Conservation (phyloP, 1,140 invertebrate species). For the Aporrectodea caliginosa region DNA sequence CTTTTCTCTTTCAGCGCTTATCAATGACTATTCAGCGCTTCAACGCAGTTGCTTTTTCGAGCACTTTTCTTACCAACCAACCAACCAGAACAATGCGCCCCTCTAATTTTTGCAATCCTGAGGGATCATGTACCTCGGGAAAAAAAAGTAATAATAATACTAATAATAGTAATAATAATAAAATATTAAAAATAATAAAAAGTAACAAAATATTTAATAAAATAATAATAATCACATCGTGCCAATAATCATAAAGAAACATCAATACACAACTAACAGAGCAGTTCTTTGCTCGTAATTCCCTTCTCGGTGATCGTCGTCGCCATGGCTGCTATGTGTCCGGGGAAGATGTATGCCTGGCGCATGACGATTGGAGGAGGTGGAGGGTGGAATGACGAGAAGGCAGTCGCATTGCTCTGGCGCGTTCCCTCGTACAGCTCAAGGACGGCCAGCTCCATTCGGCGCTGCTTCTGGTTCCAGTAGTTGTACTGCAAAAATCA, state of each 20-base stretch:
- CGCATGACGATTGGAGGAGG: constrained; percentile 72
- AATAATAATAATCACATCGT: not conserved
- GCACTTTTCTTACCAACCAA: too few relatives aligned
- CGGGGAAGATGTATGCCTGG: constrained; percentile 85
- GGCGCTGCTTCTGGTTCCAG: constrained; percentile 86
- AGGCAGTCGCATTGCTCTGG: constrained; percentile 78
- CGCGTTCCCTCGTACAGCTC: constrained; percentile 91
- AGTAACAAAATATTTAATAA: too few relatives aligned
- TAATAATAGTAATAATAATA: too few relatives aligned
- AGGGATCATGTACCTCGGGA: too few relatives aligned
- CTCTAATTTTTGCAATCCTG: too few relatives aligned
- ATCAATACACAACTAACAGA: constrained; percentile 63
- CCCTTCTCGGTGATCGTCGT: constrained; percentile 67
- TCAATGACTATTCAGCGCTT: too few relatives aligned
- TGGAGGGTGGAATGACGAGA: constrained; percentile 73
- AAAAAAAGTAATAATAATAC: too few relatives aligned
- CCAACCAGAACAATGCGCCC: too few relatives aligned
- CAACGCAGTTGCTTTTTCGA: too few relatives aligned
- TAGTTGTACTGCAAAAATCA: constrained; percentile 78
- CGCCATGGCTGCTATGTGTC: constrained; percentile 69
- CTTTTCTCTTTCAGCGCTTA: too few relatives aligned
- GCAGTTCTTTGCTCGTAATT: constrained; percentile 88
- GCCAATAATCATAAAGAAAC: not conserved
- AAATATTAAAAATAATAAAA: too few relatives aligned
- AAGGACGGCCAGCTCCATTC: constrained; percentile 84